A percentile compares a stretch with the other conserved stretches of the same genome.
phyloP scores from a whole-genome alignment of 64 coral and sea anemone species.

The Montipora sp. region DNA sequence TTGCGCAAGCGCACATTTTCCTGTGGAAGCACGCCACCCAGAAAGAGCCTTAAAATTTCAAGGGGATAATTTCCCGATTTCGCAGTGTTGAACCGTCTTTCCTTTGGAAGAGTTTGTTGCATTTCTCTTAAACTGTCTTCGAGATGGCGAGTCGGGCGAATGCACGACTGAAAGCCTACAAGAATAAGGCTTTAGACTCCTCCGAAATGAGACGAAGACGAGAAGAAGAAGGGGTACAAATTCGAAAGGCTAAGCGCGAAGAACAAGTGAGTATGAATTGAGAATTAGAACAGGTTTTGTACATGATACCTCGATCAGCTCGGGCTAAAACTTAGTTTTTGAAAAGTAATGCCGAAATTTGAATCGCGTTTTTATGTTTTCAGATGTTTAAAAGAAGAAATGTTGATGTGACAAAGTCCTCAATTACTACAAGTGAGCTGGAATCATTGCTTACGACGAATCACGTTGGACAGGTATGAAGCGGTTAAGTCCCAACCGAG shows the following conservation, averaged over 20 bases:
- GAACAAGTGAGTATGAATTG: constrained; percentile 74
- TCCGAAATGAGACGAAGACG: constrained; percentile 96
- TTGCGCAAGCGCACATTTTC: constrained; percentile 42
- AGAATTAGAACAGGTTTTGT: not conserved
- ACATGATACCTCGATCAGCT: not conserved
- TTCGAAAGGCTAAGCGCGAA: constrained; percentile 96
- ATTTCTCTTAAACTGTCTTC: constrained; percentile 27
- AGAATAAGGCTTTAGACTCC: constrained; percentile 93
- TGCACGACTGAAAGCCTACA: constrained; percentile 96
- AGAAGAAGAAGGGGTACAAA: constrained; percentile 97
- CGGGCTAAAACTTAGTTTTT: not conserved
- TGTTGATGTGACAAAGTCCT: constrained; percentile 74
- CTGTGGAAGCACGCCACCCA: constrained; percentile 57
- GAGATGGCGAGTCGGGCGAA: constrained; percentile 85
- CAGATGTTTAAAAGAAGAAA: constrained; percentile 99
- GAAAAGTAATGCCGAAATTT: not conserved
- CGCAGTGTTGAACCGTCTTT: not conserved
- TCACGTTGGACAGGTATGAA: constrained; percentile 65
- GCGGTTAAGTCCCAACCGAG: not conserved
- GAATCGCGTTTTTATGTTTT: not conserved
- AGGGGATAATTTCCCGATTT: constrained; percentile 11
- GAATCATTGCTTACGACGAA: constrained; percentile 78
- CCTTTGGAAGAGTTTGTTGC: constrained; percentile 40
- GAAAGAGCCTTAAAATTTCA: constrained; percentile 27
- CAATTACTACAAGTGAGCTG: constrained; percentile 65